Conservation (phyloP, 2,113 vertebrate genomes). For the Tauraco erythrolophus region DNA sequence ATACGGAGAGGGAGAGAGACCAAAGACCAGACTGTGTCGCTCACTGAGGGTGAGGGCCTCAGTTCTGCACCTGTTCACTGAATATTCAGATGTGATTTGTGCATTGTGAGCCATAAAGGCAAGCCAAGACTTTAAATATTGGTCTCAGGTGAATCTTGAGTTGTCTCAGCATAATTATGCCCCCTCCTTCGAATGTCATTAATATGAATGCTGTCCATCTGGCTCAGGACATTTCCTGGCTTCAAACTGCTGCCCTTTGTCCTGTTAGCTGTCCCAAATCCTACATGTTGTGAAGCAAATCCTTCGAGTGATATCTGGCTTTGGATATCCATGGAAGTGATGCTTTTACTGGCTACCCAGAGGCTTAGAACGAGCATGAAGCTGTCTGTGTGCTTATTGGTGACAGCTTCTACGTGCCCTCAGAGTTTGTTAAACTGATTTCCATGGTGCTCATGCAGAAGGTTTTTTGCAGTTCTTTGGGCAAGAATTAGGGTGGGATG, state of each 20-base stretch:
- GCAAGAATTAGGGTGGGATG: neutral
- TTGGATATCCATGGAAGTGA: neutral
- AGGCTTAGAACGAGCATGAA: neutral
- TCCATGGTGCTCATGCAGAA: neutral
- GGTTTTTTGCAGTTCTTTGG: neutral
- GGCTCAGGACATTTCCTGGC: neutral
- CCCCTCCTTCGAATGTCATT: neutral
- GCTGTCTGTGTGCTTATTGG: neutral
- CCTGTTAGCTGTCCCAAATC: neutral
- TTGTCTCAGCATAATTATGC: neutral
- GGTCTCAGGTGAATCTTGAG: neutral
- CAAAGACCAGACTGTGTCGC: accelerated
- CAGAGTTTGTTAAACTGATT: neutral
- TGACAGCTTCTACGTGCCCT: neutral
- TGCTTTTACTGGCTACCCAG: neutral
- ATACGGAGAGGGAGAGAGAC: neutral
- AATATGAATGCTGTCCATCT: neutral
- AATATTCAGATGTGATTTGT: neutral
- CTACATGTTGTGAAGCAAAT: neutral
- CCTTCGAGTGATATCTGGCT: neutral
- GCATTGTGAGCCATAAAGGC: neutral
- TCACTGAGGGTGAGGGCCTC: neutral
- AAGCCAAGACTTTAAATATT: neutral
- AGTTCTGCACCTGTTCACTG: neutral
- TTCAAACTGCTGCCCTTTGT: neutral